Evolutionary conservation across 2,888 invertebrate genomes (phyloP).

Genomic region (Heliconius hortense): DNA sequence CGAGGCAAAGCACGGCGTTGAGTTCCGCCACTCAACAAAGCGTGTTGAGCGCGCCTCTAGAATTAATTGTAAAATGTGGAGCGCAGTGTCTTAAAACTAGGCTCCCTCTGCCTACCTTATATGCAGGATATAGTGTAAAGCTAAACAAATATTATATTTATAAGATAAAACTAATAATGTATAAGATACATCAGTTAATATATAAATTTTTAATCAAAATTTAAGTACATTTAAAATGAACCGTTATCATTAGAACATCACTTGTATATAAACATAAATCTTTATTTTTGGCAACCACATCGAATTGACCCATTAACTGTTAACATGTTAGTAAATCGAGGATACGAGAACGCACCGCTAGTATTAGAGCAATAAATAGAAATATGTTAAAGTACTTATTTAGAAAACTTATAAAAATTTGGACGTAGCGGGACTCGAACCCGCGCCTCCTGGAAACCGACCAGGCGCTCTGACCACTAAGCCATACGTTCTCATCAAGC

Average conservation of each 20-base stretch:
- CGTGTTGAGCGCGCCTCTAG: too few species aligned
- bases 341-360: background rate
- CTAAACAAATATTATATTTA: too few species aligned
- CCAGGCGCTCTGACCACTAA: too few species aligned
- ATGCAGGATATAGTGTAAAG: background rate
- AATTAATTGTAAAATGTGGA: background rate
- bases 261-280: conserved; percentile 1
- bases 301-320: conserved; percentile 21
- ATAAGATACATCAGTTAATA: too few species aligned
- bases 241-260: background rate
- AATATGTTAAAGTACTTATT: too few species aligned
- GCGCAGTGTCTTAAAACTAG: background rate
- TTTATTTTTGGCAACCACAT: conserved; percentile 24
- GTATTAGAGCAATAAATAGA: background rate
- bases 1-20: too few species aligned
- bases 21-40: too few species aligned
- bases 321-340: conserved; percentile 16
- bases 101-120: background rate
- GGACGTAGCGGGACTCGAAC: too few species aligned
- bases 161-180: too few species aligned
- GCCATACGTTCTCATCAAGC: too few species aligned
- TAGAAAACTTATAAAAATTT: too few species aligned
- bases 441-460: too few species aligned
- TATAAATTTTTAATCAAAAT: background rate
- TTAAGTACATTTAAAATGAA: background rate